Evolutionary conservation across 2,113 vertebrate species (phyloP), one percentile per base, ranked within the genome.

Genomic region (Formicarius rufipectus): DNA sequence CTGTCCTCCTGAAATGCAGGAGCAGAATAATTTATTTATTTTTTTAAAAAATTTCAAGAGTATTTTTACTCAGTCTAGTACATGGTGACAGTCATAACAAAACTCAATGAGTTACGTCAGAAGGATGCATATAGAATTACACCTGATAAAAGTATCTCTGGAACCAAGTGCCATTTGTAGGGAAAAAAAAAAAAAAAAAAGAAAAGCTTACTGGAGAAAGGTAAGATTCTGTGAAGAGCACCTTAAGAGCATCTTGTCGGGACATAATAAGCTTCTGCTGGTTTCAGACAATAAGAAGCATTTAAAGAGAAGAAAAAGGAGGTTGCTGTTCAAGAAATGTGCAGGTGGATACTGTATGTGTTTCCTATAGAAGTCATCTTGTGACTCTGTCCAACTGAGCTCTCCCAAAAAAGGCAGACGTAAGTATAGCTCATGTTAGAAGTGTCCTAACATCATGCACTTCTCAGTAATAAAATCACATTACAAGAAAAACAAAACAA

Each of bases 381-480:
- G 12, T 63, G 35, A 76, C 24, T 71, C 17, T 25, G 7, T 53
- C 28, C n/a, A 63, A 86, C 31, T 7, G 42, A 66, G 33, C 14
- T 16, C 45, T 18, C 10, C 12, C 1, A 24, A 0, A 25, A 72
- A 64, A 72, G 52, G 2, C 33, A 87, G 11, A 9, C 3, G 1
- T 40, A 80, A 49, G 1, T 37, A 79, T 66, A 84, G 33, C 28
- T 85, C 1, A 0, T 9, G 1, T 79, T 58, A 42, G 18, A 89
- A 76, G 10, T 9, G 66, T 49, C 44, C 76, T 81, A 78, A 76
- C 9, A 40, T 21, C 58, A 40, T 39, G 58, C 75, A 7, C 14
- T 81, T 91, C 49, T 47, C 71, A 72, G 24, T 42, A 93, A 91
- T 42, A 76, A 50, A 68, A 81, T 78, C 39, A 37, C 8, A 72